Evolutionary conservation across 2,888 invertebrate genomes (phyloP).

Genomic region (Philereme vetulata): DNA sequence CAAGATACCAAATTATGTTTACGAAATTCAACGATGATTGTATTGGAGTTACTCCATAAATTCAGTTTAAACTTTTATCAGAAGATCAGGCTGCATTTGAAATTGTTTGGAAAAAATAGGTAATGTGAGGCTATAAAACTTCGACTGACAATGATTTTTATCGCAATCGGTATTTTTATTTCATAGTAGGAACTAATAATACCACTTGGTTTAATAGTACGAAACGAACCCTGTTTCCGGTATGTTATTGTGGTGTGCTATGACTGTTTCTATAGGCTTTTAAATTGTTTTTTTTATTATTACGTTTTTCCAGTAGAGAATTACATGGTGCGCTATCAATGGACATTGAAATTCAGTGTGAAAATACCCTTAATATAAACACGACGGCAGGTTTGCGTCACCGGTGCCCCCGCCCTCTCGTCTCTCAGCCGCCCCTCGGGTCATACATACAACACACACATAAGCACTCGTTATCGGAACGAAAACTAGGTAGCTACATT

Average conservation of each 20-base stretch:
- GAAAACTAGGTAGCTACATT: slow-evolving; percentile 26
- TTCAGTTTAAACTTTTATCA: too few relatives aligned
- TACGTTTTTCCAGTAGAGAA: background rate
- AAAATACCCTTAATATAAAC: slow-evolving; percentile 31
- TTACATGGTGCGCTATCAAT: background rate
- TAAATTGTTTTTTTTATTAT: background rate
- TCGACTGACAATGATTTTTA: too few relatives aligned
- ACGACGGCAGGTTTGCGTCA: slow-evolving; percentile 57
- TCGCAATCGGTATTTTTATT: too few relatives aligned
- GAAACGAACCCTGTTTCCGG: background rate
- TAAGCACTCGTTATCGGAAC: slow-evolving; percentile 31
- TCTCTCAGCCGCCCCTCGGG: slow-evolving; percentile 41
- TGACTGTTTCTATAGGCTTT: background rate
- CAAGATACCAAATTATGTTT: too few relatives aligned
- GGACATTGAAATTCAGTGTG: slow-evolving; percentile 9
- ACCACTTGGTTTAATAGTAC: background rate
- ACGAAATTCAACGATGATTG: too few relatives aligned
- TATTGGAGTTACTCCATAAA: too few relatives aligned
- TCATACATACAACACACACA: slow-evolving; percentile 51
- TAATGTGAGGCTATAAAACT: too few relatives aligned
- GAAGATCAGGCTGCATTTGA: too few relatives aligned
- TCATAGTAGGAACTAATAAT: too few relatives aligned
- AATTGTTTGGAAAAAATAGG: too few relatives aligned
- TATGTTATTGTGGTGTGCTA: background rate
- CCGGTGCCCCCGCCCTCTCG: slow-evolving; percentile 34